Conservation (phyloP, 2,888 invertebrate species). For the Agrochola circellaris region DNA sequence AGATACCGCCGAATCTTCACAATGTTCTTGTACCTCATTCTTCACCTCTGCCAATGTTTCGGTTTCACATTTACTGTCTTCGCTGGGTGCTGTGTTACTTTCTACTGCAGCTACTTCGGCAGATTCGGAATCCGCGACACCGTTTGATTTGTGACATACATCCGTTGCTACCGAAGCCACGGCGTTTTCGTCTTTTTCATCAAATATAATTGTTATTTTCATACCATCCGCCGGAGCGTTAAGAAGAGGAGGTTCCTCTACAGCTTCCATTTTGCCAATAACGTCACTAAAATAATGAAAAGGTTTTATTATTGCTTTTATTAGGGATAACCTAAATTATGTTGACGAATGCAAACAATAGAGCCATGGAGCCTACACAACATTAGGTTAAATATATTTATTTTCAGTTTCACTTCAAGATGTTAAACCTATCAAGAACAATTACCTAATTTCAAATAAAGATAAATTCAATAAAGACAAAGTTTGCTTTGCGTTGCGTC, state of each 20-base stretch:
- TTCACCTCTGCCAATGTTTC: conserved; percentile 37
- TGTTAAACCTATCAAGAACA: conserved; percentile 25
- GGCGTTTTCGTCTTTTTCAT: conserved; percentile 66
- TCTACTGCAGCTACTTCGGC: conserved; percentile 55
- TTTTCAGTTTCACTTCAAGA: conserved; percentile 13
- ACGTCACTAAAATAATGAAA: conserved; percentile 58
- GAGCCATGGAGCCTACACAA: neutral
- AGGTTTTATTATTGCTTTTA: conserved; percentile 53
- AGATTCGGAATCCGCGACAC: conserved; percentile 76
- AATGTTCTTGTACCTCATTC: conserved; percentile 28
- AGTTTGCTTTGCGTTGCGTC: conserved; percentile 74
- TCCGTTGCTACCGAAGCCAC: conserved; percentile 72
- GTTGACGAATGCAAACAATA: conserved; percentile 53
- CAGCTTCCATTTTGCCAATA: conserved; percentile 70
- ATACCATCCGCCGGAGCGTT: conserved; percentile 70
- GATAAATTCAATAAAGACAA: conserved; percentile 61
- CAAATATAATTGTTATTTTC: conserved; percentile 72
- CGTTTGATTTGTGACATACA: conserved; percentile 84
- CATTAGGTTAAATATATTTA: conserved; percentile 2
- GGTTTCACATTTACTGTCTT: conserved; percentile 52
- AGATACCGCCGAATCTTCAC: conserved; percentile 40
- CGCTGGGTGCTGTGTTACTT: conserved; percentile 45
- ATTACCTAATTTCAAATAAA: conserved; percentile 62
- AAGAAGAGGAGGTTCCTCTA: conserved; percentile 72
- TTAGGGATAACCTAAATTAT: conserved; percentile 64